Evolutionary conservation across 2,797 vertebrate species (phyloP), one percentile per base, ranked within the genome.

Genomic region (Cynopterus sphinx): DNA sequence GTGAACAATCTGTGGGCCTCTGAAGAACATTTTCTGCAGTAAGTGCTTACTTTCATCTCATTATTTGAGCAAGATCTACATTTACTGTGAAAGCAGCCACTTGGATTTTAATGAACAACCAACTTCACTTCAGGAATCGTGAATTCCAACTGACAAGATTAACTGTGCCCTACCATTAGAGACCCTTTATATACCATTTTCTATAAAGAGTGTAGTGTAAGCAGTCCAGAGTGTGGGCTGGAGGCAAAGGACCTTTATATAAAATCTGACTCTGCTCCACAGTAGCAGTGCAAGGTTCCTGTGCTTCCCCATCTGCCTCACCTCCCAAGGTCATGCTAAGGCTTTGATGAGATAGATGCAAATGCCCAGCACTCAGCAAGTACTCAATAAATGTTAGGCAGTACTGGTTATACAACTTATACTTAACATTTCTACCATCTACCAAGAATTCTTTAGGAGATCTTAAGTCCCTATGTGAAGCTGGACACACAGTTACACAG

Each of bases 21-120:
- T 87, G 26, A 92, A 95, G 85, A 81, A 71, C 46, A 81, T 93
- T 74, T 91, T 70, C 86, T 96, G 19, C 74, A 86, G 88, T 53
- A 67, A 98, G 78, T 5, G 90, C 77, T 81, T 74, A 93, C 49
- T 96, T 96, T 68, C 67, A 73, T 97, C 68, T 74, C 67, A 49
- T 91, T 96, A 89, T 86, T 77, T 68, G 55, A 79, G 63, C 81
- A 96, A 96, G 73, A 96, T 84, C 82, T 12, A 36, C 31, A 89
- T 85, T 28, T 87, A 10, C 4, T 43, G 28, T 85, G 88, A 96
- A 97, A 84, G 67, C 59, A 96, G 73, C 6, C 41, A n/a, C 22
- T 41, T 92, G 43, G 59, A 82, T 78, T 86, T 57, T 96, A 96
- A 90, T 67, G 78, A 96, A 97, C 87, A 95, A 51, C 24, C 28